phyloP scores from a whole-genome alignment of 2,113 vertebrate species.

The Sylvietta virens region DNA sequence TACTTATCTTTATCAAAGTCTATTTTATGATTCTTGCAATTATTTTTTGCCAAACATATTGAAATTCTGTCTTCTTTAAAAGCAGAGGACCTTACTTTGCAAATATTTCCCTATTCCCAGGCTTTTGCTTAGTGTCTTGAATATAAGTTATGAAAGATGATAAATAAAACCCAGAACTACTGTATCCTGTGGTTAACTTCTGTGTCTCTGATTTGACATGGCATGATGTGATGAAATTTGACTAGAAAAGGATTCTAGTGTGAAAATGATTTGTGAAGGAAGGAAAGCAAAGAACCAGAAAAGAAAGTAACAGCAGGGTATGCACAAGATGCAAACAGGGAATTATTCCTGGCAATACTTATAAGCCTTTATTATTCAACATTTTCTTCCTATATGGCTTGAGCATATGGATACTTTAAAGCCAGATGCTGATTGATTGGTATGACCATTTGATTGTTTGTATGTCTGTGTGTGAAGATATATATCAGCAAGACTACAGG shows the following conservation, averaged over 20 bases:
- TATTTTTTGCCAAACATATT: not conserved
- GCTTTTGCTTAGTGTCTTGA: not conserved
- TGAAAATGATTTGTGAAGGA: not conserved
- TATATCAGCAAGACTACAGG: too few species aligned
- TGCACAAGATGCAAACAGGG: not conserved
- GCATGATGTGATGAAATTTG: not conserved
- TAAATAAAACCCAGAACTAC: not conserved
- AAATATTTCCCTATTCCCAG: not conserved
- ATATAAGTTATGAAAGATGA: not conserved
- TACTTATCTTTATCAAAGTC: not conserved
- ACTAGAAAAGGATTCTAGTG: not conserved
- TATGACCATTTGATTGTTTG: not conserved
- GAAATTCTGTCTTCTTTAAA: not conserved
- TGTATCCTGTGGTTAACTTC: not conserved
- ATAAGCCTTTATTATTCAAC: not conserved
- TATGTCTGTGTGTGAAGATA: not conserved
- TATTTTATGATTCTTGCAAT: not conserved
- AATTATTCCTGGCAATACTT: not conserved
- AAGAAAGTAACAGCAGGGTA: not conserved
- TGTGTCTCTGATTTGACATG: not conserved
- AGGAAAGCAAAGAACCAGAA: not conserved
- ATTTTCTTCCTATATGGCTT: not conserved
- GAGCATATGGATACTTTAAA: not conserved
- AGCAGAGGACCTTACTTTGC: not conserved
- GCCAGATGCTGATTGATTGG: not conserved